Conservation (phyloP, 2,113 vertebrate genomes). For the Ardeotis arabs region DNA sequence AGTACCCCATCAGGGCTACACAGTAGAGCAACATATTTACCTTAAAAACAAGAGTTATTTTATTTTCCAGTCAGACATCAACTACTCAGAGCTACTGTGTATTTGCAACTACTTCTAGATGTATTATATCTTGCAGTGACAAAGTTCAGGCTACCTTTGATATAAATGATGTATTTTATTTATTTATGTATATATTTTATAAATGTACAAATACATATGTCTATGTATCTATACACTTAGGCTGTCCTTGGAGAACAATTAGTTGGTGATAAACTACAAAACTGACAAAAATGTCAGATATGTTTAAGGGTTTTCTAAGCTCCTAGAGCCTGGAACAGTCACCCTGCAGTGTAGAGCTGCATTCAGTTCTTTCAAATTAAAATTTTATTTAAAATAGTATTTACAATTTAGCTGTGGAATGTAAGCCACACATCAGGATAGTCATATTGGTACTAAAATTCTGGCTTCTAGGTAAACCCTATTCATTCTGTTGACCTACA, state of each 20-base stretch:
- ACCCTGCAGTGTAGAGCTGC: background rate
- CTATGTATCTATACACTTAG: background rate
- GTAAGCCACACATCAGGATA: background rate
- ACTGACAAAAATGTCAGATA: background rate
- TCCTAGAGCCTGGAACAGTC: background rate
- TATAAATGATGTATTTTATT: background rate
- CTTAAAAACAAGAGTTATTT: conserved; percentile 48
- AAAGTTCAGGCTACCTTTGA: background rate
- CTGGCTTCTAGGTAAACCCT: background rate
- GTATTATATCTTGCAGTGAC: background rate
- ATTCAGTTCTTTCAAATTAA: background rate
- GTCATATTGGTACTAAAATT: background rate
- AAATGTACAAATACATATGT: background rate
- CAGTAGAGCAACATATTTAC: conserved; percentile 12
- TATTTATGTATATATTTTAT: background rate
- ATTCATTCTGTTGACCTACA: background rate
- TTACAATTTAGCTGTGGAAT: background rate
- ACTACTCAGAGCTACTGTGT: conserved; percentile 17
- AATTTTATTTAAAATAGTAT: background rate
- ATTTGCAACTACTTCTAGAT: conserved; percentile 21
- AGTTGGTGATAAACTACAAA: background rate
- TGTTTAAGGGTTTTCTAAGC: background rate
- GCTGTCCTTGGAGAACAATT: background rate
- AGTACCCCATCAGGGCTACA: background rate
- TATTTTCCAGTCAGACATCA: conserved; percentile 67